A percentile compares a stretch with the other conserved stretches of the same genome.
Conservation (phyloP, 2,888 invertebrate genomes). For the Unio delphinus region DNA sequence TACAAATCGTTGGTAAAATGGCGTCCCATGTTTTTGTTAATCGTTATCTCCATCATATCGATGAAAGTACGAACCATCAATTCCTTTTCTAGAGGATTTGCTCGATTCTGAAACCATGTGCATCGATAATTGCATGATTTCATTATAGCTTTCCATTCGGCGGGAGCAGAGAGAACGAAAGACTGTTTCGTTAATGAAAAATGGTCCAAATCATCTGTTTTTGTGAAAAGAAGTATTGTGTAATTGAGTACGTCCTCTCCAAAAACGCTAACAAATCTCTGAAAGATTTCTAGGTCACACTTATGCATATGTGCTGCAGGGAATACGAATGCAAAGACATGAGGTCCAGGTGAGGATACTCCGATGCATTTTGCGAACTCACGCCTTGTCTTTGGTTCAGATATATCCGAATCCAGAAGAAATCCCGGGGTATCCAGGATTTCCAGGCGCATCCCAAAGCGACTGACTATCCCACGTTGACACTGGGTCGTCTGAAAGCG, state of each 20-base stretch:
- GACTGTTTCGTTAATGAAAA: constrained; percentile 37
- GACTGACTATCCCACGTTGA: constrained; percentile 23
- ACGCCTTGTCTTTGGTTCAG: constrained; percentile 23
- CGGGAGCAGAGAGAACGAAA: constrained; percentile 32
- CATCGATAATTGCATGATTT: constrained; percentile 34
- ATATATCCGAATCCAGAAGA: constrained; percentile 31
- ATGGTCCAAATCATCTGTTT: constrained; percentile 37
- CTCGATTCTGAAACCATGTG: constrained; percentile 35
- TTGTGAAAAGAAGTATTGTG: constrained; percentile 32
- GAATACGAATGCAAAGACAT: constrained; percentile 36
- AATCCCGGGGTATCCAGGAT: constrained; percentile 35
- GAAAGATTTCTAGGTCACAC: constrained; percentile 37
- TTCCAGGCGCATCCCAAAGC: constrained; percentile 26
- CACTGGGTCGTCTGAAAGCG: constrained; percentile 37
- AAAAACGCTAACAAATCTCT: constrained; percentile 31
- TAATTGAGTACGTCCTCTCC: constrained; percentile 28
- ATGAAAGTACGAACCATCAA: constrained; percentile 37
- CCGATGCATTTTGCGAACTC: constrained; percentile 33
- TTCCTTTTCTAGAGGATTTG: constrained; percentile 31
- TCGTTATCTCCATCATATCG: constrained; percentile 34
- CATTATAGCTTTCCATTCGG: constrained; percentile 38
- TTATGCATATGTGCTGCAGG: constrained; percentile 41
- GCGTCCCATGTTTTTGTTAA: constrained; percentile 27
- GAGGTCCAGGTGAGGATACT: constrained; percentile 33
- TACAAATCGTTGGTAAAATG: constrained; percentile 33